Percentiles rank a stretch among this genome's conserved stretches.
These are phyloP conservation scores for Drosophila dives DNA, from an alignment of 2,888 invertebrate species.

Conservation along the genomic window DNA sequence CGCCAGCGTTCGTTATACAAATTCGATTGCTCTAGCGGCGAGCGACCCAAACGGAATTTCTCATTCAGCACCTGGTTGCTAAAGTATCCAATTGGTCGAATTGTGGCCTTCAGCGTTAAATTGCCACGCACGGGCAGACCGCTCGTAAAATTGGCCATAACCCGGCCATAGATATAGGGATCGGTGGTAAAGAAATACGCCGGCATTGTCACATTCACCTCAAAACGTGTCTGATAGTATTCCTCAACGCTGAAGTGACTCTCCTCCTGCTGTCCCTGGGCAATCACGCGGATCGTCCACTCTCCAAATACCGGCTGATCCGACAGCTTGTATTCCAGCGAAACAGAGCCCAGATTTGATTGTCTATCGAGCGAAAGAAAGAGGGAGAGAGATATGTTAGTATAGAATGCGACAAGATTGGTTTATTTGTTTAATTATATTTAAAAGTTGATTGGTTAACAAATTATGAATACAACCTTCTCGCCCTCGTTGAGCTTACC, in stretches of 20 bases:
- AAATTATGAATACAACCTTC: too few species aligned
- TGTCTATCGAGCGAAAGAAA: slow-evolving; percentile 85
- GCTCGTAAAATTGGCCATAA: slow-evolving; percentile 98
- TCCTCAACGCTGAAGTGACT: slow-evolving; percentile 95
- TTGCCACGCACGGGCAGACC: slow-evolving; percentile 96
- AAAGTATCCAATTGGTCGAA: slow-evolving; percentile 89
- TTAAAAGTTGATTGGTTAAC: too few species aligned
- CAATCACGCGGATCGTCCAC: slow-evolving; percentile 95
- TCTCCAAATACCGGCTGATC: slow-evolving; percentile 96
- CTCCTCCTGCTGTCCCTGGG: slow-evolving; percentile 95
- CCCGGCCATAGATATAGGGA: slow-evolving; percentile 91
- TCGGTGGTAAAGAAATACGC: slow-evolving; percentile 96
- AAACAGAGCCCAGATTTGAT: slow-evolving; percentile 97
- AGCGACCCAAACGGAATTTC: slow-evolving; percentile 85
- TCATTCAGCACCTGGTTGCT: slow-evolving; percentile 87
- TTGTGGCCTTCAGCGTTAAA: slow-evolving; percentile 92
- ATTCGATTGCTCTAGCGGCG: slow-evolving; percentile 74
- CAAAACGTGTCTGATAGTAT: slow-evolving; percentile 97
- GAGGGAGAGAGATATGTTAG: neutral
- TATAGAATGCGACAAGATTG: neutral
- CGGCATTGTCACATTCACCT: slow-evolving; percentile 97
- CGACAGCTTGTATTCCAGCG: slow-evolving; percentile 94
- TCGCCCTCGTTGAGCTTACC: slow-evolving; percentile 82
- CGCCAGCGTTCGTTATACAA: slow-evolving; percentile 66
- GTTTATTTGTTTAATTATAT: too few species aligned